phyloP scores from a whole-genome alignment of 2,888 invertebrate genomes.

The Ophonus ardosiacus region DNA sequence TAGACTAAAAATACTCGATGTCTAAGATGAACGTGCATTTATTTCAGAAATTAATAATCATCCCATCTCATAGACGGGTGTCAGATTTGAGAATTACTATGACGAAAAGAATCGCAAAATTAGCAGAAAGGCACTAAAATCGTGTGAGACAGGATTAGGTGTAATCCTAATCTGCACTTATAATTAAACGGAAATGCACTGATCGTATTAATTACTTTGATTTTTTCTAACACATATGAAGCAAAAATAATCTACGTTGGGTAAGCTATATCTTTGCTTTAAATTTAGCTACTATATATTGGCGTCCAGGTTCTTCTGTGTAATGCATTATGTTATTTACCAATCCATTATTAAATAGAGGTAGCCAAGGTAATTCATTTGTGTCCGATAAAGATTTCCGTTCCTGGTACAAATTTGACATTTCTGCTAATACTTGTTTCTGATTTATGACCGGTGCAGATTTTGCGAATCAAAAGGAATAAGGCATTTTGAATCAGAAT shows the following conservation, averaged over 20 bases:
- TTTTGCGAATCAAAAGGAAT: background rate
- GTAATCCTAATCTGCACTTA: too few relatives aligned
- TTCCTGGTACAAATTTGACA: background rate
- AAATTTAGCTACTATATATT: too few relatives aligned
- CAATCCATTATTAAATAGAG: constrained; percentile 13
- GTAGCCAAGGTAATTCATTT: background rate
- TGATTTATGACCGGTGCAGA: background rate
- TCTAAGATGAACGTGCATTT: too few relatives aligned
- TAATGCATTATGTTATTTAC: constrained; percentile 3
- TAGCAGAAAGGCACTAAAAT: too few relatives aligned
- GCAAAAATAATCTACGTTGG: background rate
- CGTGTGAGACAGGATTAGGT: too few relatives aligned
- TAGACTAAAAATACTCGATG: too few relatives aligned
- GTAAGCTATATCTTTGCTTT: background rate
- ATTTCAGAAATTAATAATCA: too few relatives aligned
- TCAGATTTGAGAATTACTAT: too few relatives aligned
- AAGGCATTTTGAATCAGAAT: background rate
- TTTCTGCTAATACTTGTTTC: background rate
- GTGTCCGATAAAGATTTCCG: background rate
- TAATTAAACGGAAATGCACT: too few relatives aligned
- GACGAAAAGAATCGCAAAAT: too few relatives aligned
- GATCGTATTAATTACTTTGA: background rate
- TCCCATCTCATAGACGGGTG: too few relatives aligned
- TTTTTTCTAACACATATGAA: background rate
- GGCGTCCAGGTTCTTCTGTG: background rate